Evolutionary conservation across 2,888 invertebrate species (phyloP), one percentile per base, ranked within the genome.

Genomic region (Fissipunctia ypsillon): DNA sequence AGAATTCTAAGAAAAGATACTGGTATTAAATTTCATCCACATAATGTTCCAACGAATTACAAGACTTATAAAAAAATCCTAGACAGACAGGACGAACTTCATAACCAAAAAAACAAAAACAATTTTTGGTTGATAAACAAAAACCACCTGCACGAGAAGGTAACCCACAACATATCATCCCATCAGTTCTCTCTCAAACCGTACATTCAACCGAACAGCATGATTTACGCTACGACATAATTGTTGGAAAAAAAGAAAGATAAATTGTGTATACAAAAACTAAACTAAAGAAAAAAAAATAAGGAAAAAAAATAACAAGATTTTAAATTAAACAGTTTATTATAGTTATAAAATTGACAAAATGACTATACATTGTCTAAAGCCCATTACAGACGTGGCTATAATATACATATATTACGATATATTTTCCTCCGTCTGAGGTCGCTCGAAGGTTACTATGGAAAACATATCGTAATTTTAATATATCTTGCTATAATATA

Each of bases 101-200:
- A 76, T 5, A 48, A 22, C 35, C 9, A 25, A 43, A 45, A 38
- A 35, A 64, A 65, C 43, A 76, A 75, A 43, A 45, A 31, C 6
- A 19, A 63, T 3, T 7, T 19, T 9, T 25, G 3, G 7, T 28
- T 28, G 12, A 43, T 52, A 76, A 45, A 65, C 38, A 66, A 50
- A 43, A n/a, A 59, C 19, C 19, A 45, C 16, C 22, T 48, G 19
- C 41, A 31, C 31, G 2, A 41, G 31, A 25, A 54, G 19, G 38
- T 25, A 59, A 16, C 25, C 16, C 16, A 7, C 12, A 31, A 61
- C 1, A 54, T 25, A 31, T 25, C 43, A 50, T n/a, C 41, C n/a
- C 56, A 61, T 67, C 22, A 54, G 48, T 25, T 31, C 31, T 31
- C 14, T 66, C 35, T 22, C 38, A 41, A 45, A 41, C 9, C 5